Percentiles rank a stretch among this genome's conserved stretches.
These are phyloP conservation scores for Sebastes reedi DNA, from an alignment of 2,797 vertebrate species.

Conservation along the genomic window DNA sequence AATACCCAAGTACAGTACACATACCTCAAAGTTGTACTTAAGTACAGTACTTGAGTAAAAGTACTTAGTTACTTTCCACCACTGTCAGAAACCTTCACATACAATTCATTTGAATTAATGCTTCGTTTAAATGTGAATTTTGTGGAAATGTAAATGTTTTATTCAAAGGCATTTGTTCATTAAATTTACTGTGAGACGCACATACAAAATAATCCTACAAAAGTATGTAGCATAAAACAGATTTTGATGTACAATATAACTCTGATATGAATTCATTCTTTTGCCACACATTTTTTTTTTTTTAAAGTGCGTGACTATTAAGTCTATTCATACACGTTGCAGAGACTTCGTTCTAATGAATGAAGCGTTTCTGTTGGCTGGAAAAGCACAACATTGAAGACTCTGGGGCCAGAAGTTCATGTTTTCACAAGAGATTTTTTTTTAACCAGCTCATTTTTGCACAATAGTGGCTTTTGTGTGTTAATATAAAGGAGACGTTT, in stretches of 20 bases:
- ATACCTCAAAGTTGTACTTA: no score
- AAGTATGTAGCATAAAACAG: conserved; percentile 55
- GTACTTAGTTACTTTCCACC: background rate
- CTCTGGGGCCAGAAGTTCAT: background rate
- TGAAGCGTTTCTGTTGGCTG: conserved; percentile 15
- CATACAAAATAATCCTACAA: conserved; percentile 31
- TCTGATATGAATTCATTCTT: conserved; percentile 3
- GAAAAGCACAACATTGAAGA: conserved; percentile 28
- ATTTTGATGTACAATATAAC: conserved; percentile 33
- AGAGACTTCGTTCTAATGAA: background rate
- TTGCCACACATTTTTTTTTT: background rate
- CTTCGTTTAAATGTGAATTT: conserved; percentile 41
- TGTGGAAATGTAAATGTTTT: conserved; percentile 43
- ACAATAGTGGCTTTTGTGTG: background rate
- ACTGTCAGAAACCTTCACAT: conserved; percentile 9
- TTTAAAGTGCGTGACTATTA: background rate
- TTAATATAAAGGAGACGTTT: background rate
- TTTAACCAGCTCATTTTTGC: background rate
- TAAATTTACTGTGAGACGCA: conserved; percentile 30
- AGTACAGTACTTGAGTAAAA: no score
- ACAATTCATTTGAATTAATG: background rate
- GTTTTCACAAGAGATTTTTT: background rate
- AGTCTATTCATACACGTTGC: background rate
- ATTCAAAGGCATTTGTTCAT: conserved; percentile 31
- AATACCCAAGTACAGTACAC: no score